Percentiles rank a stretch among this genome's conserved stretches.
These are phyloP conservation scores for Thecocarcelia acutangulata DNA, from an alignment of 2,888 invertebrate genomes.

Conservation along the genomic window DNA sequence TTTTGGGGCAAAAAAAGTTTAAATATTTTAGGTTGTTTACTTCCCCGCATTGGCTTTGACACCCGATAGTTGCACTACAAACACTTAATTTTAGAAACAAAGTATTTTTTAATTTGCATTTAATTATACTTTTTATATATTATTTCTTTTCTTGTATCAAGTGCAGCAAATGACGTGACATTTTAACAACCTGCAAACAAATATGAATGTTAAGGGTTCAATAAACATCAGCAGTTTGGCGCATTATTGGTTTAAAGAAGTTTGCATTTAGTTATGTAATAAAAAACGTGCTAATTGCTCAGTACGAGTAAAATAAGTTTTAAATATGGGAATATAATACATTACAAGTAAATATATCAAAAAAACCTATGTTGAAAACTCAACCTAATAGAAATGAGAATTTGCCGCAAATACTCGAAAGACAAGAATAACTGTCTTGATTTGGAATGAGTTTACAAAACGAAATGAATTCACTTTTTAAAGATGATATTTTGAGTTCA, in stretches of 20 bases:
- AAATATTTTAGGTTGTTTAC: not conserved
- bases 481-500: no score
- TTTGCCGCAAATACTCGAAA: no score
- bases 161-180: slow-evolving; percentile 46
- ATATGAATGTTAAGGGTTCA: not conserved
- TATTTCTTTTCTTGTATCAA: slow-evolving; percentile 7
- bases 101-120: slow-evolving; percentile 39
- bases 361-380: no score
- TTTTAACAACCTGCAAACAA: slow-evolving; percentile 6
- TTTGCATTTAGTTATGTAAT: not conserved
- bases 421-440: no score
- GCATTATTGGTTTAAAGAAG: not conserved
- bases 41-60: slow-evolving; percentile 4
- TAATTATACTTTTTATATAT: slow-evolving; percentile 4
- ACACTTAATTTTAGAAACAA: slow-evolving; percentile 17
- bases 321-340: no score
- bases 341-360: no score
- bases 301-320: no score
- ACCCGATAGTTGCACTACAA: not conserved
- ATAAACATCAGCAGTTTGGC: not conserved
- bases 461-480: no score
- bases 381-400: no score
- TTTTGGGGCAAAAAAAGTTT: no score
- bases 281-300: not conserved
- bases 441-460: no score